Evolutionary conservation across 92 coral and sea anemone species (phyloP).

Genomic region (Montipora capitata): DNA sequence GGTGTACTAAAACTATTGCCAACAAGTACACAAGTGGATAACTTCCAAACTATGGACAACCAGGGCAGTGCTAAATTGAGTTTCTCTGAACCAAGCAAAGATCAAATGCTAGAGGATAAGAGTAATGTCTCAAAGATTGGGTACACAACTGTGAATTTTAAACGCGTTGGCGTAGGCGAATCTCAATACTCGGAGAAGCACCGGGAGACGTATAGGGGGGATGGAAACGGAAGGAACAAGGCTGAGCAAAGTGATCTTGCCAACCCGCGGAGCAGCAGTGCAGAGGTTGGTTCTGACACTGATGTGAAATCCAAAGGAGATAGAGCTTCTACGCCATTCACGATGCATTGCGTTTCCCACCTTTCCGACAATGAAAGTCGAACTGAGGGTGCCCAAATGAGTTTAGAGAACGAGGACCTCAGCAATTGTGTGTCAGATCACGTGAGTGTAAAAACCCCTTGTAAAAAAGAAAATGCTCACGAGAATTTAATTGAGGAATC

Average conservation of each 20-base stretch:
- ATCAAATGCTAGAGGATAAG: background rate
- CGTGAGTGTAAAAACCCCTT: background rate
- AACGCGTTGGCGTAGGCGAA: background rate
- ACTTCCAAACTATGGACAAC: background rate
- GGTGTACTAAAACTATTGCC: background rate
- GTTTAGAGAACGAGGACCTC: background rate
- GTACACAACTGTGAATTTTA: background rate
- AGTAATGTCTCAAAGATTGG: background rate
- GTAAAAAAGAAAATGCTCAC: background rate
- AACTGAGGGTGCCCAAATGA: background rate
- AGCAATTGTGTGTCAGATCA: background rate
- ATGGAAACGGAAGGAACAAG: background rate
- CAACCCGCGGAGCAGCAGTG: background rate
- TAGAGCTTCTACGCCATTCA: background rate
- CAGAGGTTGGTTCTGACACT: no score
- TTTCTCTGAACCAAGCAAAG: background rate
- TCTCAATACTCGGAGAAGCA: background rate
- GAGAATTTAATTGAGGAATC: background rate
- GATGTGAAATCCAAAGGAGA: no score
- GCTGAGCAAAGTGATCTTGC: background rate
- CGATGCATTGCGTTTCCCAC: background rate
- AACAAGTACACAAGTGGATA: no score
- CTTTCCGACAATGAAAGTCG: slow-evolving; percentile 3
- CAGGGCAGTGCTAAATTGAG: background rate
- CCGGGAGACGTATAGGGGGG: no score